Percentiles rank a stretch among this genome's conserved stretches.
Evolutionary conservation across 2,113 vertebrate genomes (phyloP).

Genomic region (Pycnonotus jocosus): DNA sequence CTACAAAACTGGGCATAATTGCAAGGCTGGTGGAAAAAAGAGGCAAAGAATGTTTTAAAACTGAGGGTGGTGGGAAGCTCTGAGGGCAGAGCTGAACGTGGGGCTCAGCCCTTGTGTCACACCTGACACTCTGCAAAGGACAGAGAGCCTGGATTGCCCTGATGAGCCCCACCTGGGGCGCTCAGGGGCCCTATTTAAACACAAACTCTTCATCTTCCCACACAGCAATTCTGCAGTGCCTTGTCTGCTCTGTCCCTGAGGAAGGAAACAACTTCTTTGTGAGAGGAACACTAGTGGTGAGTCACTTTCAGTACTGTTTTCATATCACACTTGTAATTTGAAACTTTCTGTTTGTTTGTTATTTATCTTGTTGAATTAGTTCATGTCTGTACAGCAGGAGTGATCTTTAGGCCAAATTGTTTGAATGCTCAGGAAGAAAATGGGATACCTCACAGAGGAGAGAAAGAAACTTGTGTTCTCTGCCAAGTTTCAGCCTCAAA

Average conservation of each 20-base stretch:
- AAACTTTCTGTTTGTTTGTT: not conserved
- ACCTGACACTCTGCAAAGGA: not conserved
- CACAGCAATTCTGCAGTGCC: rapidly evolving
- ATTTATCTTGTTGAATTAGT: not conserved
- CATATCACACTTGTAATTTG: not conserved
- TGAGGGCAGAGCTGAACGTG: not conserved
- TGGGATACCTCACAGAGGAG: not conserved
- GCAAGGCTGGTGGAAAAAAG: not conserved
- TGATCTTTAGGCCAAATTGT: not conserved
- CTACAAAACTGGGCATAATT: not conserved
- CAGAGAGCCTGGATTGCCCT: not conserved
- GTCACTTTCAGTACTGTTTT: not conserved
- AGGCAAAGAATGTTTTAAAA: not conserved
- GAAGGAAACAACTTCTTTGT: not conserved
- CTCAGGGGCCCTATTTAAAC: not conserved
- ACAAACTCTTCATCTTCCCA: rapidly evolving
- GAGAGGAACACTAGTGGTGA: not conserved
- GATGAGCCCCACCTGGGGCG: not conserved
- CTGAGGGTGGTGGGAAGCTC: not conserved
- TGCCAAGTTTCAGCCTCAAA: not conserved
- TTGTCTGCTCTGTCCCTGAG: rapidly evolving
- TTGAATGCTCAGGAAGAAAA: not conserved
- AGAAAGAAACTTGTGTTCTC: not conserved
- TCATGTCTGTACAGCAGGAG: not conserved
- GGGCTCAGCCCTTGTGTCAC: not conserved